Conservation (phyloP, 2,797 vertebrate genomes). For the Phrynocephalus guinanensis region DNA sequence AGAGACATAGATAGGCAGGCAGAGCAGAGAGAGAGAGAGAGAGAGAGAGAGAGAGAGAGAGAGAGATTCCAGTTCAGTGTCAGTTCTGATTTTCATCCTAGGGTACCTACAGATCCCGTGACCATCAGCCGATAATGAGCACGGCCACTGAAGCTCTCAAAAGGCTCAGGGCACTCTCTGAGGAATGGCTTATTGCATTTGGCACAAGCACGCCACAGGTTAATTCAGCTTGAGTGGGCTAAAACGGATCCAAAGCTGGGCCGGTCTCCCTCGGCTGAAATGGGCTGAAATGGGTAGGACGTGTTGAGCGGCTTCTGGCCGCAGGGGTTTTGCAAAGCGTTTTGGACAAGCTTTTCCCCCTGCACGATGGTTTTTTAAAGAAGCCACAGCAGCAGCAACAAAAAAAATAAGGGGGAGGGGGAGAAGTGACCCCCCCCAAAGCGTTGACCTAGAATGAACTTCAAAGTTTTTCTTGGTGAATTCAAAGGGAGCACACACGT, state of each 20-base stretch:
- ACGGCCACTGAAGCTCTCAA: conserved; percentile 40
- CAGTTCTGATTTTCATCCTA: not conserved
- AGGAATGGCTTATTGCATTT: conserved; percentile 68
- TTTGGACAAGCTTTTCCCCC: conserved; percentile 34
- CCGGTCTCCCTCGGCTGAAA: conserved; percentile 55
- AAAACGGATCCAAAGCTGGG: conserved; percentile 60
- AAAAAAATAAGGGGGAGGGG: no score
- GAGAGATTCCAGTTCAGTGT: no score
- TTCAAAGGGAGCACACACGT: no score
- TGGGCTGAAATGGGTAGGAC: conserved; percentile 32
- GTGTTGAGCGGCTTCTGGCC: conserved; percentile 49
- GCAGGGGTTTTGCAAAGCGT: conserved; percentile 41
- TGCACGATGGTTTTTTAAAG: not conserved
- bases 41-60: no score
- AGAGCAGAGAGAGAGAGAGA: no score
- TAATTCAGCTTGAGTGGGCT: conserved; percentile 76
- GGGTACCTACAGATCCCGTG: not conserved
- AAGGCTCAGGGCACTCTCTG: conserved; percentile 64
- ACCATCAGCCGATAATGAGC: not conserved
- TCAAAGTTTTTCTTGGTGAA: not conserved
- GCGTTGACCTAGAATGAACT: not conserved
- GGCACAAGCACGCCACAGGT: conserved; percentile 62
- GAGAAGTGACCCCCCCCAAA: not conserved
- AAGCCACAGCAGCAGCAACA: no score
- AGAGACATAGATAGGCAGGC: no score